Percentiles rank a stretch among this genome's conserved stretches.
Evolutionary conservation across 2,888 invertebrate species (phyloP).

Genomic region (Coelinius sp.): DNA sequence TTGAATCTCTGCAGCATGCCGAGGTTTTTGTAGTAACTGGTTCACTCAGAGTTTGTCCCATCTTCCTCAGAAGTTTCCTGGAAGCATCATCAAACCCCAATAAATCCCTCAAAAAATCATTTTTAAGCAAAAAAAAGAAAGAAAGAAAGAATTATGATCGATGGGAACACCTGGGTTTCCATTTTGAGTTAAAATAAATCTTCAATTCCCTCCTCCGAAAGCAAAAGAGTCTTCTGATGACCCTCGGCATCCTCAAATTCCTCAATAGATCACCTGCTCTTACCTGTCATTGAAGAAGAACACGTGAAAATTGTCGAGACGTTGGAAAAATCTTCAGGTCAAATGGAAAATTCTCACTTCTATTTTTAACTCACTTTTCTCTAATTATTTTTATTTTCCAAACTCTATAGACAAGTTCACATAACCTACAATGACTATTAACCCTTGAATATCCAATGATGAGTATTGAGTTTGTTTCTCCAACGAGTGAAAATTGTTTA

Average conservation of each 20-base stretch:
- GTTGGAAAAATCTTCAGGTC: background rate
- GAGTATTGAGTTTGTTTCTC: too few species aligned
- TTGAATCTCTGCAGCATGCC: constrained; percentile 82
- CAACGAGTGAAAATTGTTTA: background rate
- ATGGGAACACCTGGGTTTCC: background rate
- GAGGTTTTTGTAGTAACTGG: constrained; percentile 94
- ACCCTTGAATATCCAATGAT: too few species aligned
- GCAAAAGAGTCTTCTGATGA: background rate
- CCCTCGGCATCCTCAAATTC: background rate
- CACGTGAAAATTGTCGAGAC: background rate
- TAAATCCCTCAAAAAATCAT: too few species aligned
- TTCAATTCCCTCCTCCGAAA: constrained; percentile 2
- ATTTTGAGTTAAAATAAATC: background rate
- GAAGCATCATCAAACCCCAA: background rate
- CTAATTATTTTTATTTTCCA: constrained; percentile 9
- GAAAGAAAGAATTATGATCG: background rate
- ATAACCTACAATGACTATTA: background rate
- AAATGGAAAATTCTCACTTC: background rate
- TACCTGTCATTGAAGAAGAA: constrained; percentile 9
- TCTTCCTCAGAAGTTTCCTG: constrained; percentile 65
- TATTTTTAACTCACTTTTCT: constrained; percentile 13
- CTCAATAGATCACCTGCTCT: background rate
- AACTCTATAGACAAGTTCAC: background rate
- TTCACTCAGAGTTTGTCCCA: constrained; percentile 98
- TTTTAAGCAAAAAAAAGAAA: background rate